Percentiles rank a stretch among this genome's conserved stretches.
These are phyloP conservation scores for Gobio gobio DNA, from an alignment of 2,113 vertebrate species.

Conservation along the genomic window DNA sequence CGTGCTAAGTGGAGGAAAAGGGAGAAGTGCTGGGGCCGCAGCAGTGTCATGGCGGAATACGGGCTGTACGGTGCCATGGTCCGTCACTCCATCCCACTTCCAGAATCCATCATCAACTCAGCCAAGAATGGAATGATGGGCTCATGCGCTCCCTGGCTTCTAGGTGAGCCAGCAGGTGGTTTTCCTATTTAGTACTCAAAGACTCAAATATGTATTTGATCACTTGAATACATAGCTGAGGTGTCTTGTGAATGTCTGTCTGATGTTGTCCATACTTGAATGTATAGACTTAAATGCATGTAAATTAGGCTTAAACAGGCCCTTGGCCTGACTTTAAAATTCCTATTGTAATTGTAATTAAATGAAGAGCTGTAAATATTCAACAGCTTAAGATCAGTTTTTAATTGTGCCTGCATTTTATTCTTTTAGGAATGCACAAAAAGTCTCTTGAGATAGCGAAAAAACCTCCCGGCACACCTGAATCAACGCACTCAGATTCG, in stretches of 20 bases:
- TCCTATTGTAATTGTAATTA: neutral
- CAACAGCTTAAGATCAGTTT: neutral
- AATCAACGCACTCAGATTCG: constrained; percentile 67
- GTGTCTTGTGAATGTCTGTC: constrained; percentile 49
- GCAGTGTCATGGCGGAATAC: constrained; percentile 96
- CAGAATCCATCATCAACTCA: constrained; percentile 89
- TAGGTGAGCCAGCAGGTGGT: constrained; percentile 85
- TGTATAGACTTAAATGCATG: neutral
- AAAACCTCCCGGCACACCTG: constrained; percentile 75
- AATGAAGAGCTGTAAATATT: neutral
- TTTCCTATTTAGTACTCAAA: constrained; percentile 60
- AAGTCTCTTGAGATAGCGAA: constrained; percentile 86
- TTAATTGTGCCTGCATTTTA: constrained; percentile 14
- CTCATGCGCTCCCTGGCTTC: constrained; percentile 92
- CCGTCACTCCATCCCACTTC: constrained; percentile 92
- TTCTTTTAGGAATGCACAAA: constrained; percentile 91
- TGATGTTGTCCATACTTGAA: neutral
- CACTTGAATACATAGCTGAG: constrained; percentile 58
- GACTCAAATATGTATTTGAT: constrained; percentile 59
- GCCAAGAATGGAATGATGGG: constrained; percentile 87
- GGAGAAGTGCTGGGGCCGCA: constrained; percentile 95
- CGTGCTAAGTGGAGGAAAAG: constrained; percentile 94
- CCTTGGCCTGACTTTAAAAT: no score
- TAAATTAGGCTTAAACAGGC: neutral
- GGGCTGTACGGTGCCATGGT: constrained; percentile 97